Percentiles rank a stretch among this genome's conserved stretches.
Conservation (phyloP, 1,140 invertebrate genomes). For the Aradophagus sp. region DNA sequence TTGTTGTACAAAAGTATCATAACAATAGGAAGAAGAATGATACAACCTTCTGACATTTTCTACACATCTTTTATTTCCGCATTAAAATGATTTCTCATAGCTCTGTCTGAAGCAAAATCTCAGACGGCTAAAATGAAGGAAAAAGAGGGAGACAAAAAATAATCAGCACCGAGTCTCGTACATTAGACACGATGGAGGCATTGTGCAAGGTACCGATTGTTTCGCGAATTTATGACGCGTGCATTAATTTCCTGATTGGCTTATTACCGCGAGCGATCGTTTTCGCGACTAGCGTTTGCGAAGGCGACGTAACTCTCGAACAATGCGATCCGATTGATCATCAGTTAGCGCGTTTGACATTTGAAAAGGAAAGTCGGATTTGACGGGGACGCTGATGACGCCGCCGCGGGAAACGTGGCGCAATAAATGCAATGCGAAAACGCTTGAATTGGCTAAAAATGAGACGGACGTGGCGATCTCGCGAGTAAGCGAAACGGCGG, state of each 20-base stretch:
- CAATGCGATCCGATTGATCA: constrained; percentile 30
- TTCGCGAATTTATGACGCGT: constrained; percentile 19
- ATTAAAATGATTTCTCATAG: no score
- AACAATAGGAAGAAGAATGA: no score
- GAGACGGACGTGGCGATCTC: constrained; percentile 4
- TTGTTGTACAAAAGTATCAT: no score
- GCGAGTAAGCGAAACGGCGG: constrained; percentile 5
- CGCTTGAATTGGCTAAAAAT: constrained; percentile 1
- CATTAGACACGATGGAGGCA: no score
- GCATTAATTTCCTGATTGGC: constrained; percentile 34
- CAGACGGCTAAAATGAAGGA: no score
- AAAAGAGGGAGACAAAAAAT: no score
- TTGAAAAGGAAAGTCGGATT: constrained; percentile 42
- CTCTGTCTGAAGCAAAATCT: no score
- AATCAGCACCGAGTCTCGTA: no score
- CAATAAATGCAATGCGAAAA: constrained; percentile 7
- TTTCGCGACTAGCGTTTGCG: constrained; percentile 32
- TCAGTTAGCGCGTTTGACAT: constrained; percentile 35
- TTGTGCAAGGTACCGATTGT: constrained; percentile 35
- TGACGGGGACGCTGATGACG: constrained; percentile 9
- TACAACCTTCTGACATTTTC: no score
- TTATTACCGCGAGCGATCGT: constrained; percentile 24
- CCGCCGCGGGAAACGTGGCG: not conserved
- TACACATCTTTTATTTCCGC: no score
- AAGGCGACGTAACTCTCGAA: constrained; percentile 19